Percentiles rank a stretch among this genome's conserved stretches.
phyloP scores from a whole-genome alignment of 1,140 invertebrate species.

The Trinorchestia longiramus region DNA sequence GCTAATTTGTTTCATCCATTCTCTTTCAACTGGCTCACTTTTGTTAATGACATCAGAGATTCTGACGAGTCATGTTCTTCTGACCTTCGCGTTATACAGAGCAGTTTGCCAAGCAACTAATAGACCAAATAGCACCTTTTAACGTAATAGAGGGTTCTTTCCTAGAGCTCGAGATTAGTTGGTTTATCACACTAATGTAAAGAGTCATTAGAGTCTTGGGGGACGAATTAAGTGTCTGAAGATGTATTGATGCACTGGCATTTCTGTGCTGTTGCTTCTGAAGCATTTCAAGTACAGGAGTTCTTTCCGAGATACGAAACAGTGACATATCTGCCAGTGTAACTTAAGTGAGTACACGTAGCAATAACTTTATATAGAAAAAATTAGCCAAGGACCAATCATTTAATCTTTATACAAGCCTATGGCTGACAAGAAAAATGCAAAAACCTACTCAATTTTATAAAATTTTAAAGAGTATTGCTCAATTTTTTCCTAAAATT shows the following conservation, averaged over 20 bases:
- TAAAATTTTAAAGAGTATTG: not conserved
- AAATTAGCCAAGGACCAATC: not conserved
- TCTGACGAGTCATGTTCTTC: not conserved
- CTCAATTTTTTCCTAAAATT: not conserved
- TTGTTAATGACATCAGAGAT: constrained; percentile 8
- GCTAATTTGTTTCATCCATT: constrained; percentile 27
- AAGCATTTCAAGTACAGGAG: not conserved
- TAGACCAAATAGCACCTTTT: not conserved
- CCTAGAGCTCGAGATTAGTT: not conserved
- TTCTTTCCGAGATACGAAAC: not conserved
- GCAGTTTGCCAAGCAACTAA: not conserved
- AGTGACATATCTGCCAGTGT: not conserved
- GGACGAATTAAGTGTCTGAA: not conserved
- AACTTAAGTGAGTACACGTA: not conserved
- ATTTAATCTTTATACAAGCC: not conserved
- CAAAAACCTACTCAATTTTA: not conserved
- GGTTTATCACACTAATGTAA: not conserved
- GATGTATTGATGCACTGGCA: not conserved
- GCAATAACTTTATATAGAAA: not conserved
- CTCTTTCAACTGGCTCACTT: not conserved
- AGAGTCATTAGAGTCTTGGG: not conserved
- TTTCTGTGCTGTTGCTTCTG: not conserved
- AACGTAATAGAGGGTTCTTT: not conserved
- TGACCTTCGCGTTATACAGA: constrained; percentile 11
- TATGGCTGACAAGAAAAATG: not conserved